Evolutionary conservation across 2,797 vertebrate species (phyloP).

Genomic region (Acanthurus leucopareius): DNA sequence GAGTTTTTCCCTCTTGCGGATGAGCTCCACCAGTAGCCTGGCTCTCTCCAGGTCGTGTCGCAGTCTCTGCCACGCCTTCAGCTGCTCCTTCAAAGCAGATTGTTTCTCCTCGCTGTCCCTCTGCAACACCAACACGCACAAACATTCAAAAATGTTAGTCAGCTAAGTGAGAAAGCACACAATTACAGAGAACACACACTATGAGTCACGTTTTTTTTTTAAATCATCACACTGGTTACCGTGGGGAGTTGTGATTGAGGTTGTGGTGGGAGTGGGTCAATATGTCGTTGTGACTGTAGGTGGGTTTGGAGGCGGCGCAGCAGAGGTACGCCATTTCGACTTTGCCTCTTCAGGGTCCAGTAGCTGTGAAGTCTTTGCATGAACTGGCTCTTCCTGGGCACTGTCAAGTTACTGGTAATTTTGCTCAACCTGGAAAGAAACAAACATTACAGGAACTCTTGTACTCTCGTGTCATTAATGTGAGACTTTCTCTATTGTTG

Average conservation of each 20-base stretch:
- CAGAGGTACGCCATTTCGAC: conserved; percentile 96
- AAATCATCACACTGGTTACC: conserved; percentile 41
- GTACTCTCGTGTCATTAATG: not conserved
- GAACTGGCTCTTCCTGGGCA: conserved; percentile 98
- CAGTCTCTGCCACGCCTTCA: conserved; percentile 99
- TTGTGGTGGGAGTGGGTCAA: conserved; percentile 85
- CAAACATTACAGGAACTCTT: conserved; percentile 2
- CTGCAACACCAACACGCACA: conserved; percentile 73
- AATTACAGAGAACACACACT: not conserved
- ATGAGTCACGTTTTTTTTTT: not conserved
- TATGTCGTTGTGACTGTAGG: conserved; percentile 96
- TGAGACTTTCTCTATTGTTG: not conserved
- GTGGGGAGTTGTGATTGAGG: conserved; percentile 67
- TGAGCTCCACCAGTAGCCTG: conserved; percentile 97
- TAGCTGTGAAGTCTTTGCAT: conserved; percentile 99
- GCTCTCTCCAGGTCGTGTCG: conserved; percentile 98
- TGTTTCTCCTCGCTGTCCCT: conserved; percentile 96
- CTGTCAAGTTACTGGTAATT: conserved; percentile 96
- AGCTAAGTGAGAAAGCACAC: not conserved
- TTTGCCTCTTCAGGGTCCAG: conserved; percentile 99
- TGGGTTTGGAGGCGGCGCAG: conserved; percentile 97
- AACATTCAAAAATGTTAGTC: conserved; percentile 48
- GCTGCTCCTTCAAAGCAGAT: conserved; percentile 95
- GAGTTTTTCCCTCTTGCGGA: conserved; percentile 98
- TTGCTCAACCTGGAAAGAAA: conserved; percentile 91